These are phyloP conservation scores for Spea hammondii DNA, from an alignment of 2,797 vertebrate species.

Conservation along the genomic window DNA sequence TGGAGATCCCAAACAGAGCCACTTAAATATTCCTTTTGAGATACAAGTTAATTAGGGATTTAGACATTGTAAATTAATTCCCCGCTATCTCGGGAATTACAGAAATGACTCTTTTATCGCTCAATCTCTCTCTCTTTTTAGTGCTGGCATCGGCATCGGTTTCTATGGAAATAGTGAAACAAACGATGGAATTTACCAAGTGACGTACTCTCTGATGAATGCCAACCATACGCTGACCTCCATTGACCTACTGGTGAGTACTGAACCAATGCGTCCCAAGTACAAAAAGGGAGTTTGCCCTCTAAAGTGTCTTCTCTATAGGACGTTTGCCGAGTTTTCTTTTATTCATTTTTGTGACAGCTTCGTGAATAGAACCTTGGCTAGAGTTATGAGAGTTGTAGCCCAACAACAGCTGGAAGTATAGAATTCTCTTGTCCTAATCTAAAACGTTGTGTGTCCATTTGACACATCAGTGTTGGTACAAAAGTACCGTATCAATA, in stretches of 20 bases:
- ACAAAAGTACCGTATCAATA: too few species aligned
- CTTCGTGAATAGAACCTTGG: too few species aligned
- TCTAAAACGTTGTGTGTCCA: too few species aligned
- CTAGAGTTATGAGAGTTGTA: too few species aligned
- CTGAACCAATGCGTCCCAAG: too few species aligned
- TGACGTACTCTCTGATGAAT: constrained; percentile 87
- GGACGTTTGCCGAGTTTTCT: too few species aligned
- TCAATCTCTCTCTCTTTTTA: constrained; percentile 58
- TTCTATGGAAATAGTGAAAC: constrained; percentile 97
- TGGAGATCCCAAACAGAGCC: constrained; percentile 19
- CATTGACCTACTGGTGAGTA: constrained; percentile 86
- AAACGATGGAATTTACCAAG: constrained; percentile 92
- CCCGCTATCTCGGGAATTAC: constrained; percentile 31
- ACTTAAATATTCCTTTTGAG: constrained; percentile 43
- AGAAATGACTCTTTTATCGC: constrained; percentile 17
- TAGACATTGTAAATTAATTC: constrained; percentile 45
- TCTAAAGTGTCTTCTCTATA: too few species aligned
- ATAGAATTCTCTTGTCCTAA: too few species aligned
- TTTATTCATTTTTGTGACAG: too few species aligned
- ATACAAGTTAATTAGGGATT: constrained; percentile 41
- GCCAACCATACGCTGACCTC: constrained; percentile 90
- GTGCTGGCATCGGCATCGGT: constrained; percentile 90
- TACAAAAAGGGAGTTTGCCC: too few species aligned
- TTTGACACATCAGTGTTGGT: too few species aligned
- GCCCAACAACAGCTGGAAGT: too few species aligned